A percentile compares a stretch with the other conserved stretches of the same genome.
phyloP scores from a whole-genome alignment of 2,113 vertebrate genomes.

The Calcarius ornatus region DNA sequence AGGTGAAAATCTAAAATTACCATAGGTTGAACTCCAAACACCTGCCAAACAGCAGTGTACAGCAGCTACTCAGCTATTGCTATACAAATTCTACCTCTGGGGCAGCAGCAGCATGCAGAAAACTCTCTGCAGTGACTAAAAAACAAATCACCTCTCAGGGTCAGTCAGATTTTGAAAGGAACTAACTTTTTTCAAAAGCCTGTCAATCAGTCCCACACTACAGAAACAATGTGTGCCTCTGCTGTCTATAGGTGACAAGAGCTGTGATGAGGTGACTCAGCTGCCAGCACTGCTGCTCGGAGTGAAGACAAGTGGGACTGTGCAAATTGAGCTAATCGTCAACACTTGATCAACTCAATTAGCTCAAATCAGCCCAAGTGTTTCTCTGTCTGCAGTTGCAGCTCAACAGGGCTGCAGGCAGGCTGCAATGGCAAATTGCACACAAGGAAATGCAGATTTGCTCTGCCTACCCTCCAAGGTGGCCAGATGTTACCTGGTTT shows the following conservation, averaged over 20 bases:
- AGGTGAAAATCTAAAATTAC: not conserved
- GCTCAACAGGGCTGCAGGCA: not conserved
- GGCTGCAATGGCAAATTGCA: not conserved
- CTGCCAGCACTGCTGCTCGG: not conserved
- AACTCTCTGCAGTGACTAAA: not conserved
- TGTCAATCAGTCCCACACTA: not conserved
- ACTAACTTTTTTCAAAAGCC: not conserved
- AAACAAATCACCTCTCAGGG: not conserved
- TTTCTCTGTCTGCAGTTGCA: not conserved
- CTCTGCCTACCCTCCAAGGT: not conserved
- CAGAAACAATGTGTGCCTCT: not conserved
- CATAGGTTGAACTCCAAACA: not conserved
- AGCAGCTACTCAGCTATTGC: not conserved
- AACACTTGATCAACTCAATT: slow-evolving; percentile 58
- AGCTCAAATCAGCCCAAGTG: slow-evolving; percentile 43
- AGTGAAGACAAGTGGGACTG: slow-evolving; percentile 7
- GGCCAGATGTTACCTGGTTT: not conserved
- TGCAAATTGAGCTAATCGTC: slow-evolving; percentile 15
- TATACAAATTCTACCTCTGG: not conserved
- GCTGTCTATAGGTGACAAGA: not conserved
- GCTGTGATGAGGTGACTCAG: not conserved
- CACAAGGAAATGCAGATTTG: not conserved
- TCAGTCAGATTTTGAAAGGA: not conserved
- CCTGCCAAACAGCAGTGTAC: not conserved
- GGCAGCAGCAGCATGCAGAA: not conserved